phyloP scores from a whole-genome alignment of 1,140 invertebrate species.

The Reticulitermes speratus region DNA sequence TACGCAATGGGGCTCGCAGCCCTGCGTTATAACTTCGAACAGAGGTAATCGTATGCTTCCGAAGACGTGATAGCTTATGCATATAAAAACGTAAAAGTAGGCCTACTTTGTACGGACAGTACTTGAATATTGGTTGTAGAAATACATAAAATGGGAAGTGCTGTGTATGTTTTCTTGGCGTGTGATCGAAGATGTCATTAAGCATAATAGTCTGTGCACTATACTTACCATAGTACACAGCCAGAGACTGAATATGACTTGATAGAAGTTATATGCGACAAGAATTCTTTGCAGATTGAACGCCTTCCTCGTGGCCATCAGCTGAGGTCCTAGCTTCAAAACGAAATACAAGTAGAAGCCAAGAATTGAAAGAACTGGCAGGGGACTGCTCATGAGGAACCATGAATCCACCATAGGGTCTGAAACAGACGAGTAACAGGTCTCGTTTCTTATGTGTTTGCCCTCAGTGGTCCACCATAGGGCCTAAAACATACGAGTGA shows the following conservation, averaged over 20 bases:
- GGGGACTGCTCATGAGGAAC: conserved; percentile 69
- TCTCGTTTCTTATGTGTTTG: too few relatives aligned
- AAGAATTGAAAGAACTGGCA: conserved; percentile 63
- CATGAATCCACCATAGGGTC: conserved; percentile 65
- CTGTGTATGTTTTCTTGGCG: too few relatives aligned
- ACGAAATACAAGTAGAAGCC: conserved; percentile 65
- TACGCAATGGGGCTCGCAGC: too few relatives aligned
- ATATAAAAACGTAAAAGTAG: too few relatives aligned
- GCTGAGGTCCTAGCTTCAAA: conserved; percentile 65
- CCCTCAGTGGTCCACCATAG: too few relatives aligned
- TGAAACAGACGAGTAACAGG: conserved; percentile 40
- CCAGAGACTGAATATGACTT: conserved; percentile 67
- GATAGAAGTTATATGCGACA: conserved; percentile 67
- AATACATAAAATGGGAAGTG: too few relatives aligned
- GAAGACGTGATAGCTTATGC: too few relatives aligned
- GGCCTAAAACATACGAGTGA: too few relatives aligned
- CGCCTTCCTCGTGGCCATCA: conserved; percentile 67
- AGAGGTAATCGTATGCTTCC: too few relatives aligned
- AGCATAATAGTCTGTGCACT: not conserved
- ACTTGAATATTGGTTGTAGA: too few relatives aligned
- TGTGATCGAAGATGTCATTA: not conserved
- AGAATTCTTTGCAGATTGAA: conserved; percentile 63
- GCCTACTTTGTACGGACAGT: too few relatives aligned
- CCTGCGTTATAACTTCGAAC: too few relatives aligned
- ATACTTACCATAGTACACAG: conserved; percentile 57